Evolutionary conservation across 2,888 invertebrate genomes (phyloP), one percentile per base, ranked within the genome.

Genomic region (Heliconius sara): DNA sequence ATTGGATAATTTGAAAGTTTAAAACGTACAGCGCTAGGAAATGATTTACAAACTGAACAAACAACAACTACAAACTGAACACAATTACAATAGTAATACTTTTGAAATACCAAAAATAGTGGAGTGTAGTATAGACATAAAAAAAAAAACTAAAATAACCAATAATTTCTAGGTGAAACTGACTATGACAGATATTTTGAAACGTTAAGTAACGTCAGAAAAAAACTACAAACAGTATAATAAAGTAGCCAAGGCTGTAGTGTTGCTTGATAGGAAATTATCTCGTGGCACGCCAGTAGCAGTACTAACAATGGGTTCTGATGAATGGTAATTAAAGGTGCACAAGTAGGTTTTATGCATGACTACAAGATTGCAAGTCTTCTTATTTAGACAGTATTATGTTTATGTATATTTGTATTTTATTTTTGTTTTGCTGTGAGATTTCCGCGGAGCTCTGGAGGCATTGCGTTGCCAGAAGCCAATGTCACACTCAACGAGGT

Each of bases 171-270:
- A 52, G 5, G n/a, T n/a, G 22, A 34, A 57, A 57, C n/a, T 10
- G 22, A n/a, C n/a, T 72, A 27, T 22, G n/a, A 12, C 10, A 73
- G 13, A 65, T 9, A 39, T 75, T 75, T 65, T 47, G 65, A 39
- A 75, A 75, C 19, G 13, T 27, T 47, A 22, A 30, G 22, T 43
- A 75, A 65, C 30, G 19, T 5, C 22, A 22, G 47, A 47, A 75
- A 75, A 71, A 75, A 75, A 12, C 27, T 43, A 39, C 25, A 60
- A 73, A 34, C 60, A 60, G 73, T 30, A 34, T 34, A 60, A 73
- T 73, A 60, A 60, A 60, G 73, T 47, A 43, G 16, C 25, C 75
- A 75, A 75, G 75, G 75, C 65, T 65, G 65, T 27, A 75, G 27
- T 65, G 43, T 65, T 43, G 25, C 19, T 63, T 65, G 60, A 73